Base-by-base conservation (phyloP, 2,113 vertebrate species). In the Naja naja region DNA sequence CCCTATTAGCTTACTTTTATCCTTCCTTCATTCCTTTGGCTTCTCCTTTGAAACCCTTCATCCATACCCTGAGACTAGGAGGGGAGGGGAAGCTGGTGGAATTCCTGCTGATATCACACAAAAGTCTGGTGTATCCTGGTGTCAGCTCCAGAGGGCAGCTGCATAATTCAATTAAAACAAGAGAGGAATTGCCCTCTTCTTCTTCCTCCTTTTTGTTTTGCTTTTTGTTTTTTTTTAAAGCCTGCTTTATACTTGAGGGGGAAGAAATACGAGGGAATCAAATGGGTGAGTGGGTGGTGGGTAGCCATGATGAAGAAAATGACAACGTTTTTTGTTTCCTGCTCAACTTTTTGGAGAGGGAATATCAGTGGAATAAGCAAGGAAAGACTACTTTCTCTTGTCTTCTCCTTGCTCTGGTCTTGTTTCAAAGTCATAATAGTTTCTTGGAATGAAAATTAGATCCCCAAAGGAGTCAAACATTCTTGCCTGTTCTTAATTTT, bases 131-230 rank as follows among this genome's bases (percentile, higher is more conserved):
- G 97, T 96, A 98, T 97, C 97, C 96, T 96, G 96, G 95, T 95
- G 94, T 96, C 96, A 96, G 96, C 96, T 97, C 97, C 96, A 97
- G 97, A 97, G 97, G 97, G 97, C 95, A 95, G 95, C 95, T 93
- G 94, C 54, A 94, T 98, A 98, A 98, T 98, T 98, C 95, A 98
- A 98, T 98, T 98, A 98, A 91, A 93, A 96, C 90, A 25, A 94
- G 43, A 93, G 92, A 95, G 64, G 54, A 8, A 86, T 93, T 93
- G 89, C 89, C 89, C n/a, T 60, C 92, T 94, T 95, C 74, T 16
- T 90, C 93, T 94, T 95, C 96, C 94, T 94, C 95, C 96, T 93
- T 95, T 95, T 94, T 74, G 74, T 95, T 93, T 93, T 94, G 90
- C 94, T 58, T 96, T 95, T 88, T 91, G 94, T 87, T 95, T 94